phyloP scores from a whole-genome alignment of 2,888 invertebrate species.

The Macropis europaea region DNA sequence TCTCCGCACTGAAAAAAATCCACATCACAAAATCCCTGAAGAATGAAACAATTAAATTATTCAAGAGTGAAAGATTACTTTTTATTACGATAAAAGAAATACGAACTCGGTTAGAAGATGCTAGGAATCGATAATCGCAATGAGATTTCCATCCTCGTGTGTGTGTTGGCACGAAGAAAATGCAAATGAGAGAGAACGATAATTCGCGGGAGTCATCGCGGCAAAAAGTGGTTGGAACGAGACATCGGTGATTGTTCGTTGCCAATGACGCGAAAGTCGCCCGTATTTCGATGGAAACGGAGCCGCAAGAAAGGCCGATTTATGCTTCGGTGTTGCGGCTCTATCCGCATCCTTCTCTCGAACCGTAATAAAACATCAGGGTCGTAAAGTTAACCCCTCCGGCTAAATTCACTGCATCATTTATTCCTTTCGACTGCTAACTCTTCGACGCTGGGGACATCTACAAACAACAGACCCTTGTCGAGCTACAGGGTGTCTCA shows the following conservation, averaged over 20 bases:
- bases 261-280: not conserved
- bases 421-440: not conserved
- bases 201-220: not conserved
- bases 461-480: not conserved
- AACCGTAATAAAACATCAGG: constrained; percentile 2
- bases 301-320: not conserved
- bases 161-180: not conserved
- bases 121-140: no score
- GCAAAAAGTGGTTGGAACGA: not conserved
- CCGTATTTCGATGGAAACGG: not conserved
- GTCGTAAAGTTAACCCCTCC: constrained; percentile 10
- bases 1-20: no score
- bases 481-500: not conserved
- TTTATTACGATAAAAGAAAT: no score
- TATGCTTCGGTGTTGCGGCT: not conserved
- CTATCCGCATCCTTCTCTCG: not conserved
- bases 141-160: no score
- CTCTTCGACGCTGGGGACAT: not conserved
- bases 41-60: no score
- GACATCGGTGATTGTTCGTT: not conserved
- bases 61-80: no score
- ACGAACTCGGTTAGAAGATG: no score
- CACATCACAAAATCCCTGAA: no score
- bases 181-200: not conserved
- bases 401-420: constrained; percentile 9